phyloP scores from a whole-genome alignment of 2,888 invertebrate species.

The Luperina nickerlii region DNA sequence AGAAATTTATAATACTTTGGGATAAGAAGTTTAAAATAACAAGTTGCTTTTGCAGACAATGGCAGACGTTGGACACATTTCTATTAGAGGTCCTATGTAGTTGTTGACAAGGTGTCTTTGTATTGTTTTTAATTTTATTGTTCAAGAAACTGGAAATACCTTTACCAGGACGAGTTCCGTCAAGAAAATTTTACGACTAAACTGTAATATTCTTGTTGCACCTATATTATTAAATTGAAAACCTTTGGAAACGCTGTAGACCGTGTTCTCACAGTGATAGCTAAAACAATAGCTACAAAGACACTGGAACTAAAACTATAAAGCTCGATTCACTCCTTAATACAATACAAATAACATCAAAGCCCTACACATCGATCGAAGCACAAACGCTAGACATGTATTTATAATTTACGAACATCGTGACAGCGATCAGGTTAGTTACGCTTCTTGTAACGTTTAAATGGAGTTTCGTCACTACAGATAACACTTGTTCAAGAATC shows the following conservation, averaged over 20 bases:
- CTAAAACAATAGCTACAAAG: constrained; percentile 15
- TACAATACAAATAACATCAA: constrained; percentile 53
- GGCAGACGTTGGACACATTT: constrained; percentile 29
- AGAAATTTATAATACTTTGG: constrained; percentile 26
- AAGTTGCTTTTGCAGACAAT: constrained; percentile 34
- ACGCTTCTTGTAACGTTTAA: constrained; percentile 80
- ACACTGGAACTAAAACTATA: constrained; percentile 9
- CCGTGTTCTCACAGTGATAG: not conserved
- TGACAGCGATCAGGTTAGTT: constrained; percentile 79
- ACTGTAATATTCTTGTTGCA: not conserved
- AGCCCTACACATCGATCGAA: constrained; percentile 73
- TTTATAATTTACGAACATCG: constrained; percentile 83
- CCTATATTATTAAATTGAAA: not conserved
- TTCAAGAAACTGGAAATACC: constrained; percentile 8
- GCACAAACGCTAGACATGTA: constrained; percentile 68
- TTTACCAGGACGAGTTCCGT: not conserved
- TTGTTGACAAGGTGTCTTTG: constrained; percentile 11
- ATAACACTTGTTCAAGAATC: constrained; percentile 82
- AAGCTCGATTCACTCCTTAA: constrained; percentile 31
- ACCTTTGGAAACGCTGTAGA: not conserved
- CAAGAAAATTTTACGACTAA: not conserved
- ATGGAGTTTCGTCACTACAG: constrained; percentile 83
- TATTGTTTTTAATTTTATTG: constrained; percentile 33
- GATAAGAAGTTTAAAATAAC: constrained; percentile 39
- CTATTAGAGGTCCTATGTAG: constrained; percentile 10